Evolutionary conservation across 1,140 invertebrate genomes (phyloP).

Genomic region (Trypoxylus dichotomus): DNA sequence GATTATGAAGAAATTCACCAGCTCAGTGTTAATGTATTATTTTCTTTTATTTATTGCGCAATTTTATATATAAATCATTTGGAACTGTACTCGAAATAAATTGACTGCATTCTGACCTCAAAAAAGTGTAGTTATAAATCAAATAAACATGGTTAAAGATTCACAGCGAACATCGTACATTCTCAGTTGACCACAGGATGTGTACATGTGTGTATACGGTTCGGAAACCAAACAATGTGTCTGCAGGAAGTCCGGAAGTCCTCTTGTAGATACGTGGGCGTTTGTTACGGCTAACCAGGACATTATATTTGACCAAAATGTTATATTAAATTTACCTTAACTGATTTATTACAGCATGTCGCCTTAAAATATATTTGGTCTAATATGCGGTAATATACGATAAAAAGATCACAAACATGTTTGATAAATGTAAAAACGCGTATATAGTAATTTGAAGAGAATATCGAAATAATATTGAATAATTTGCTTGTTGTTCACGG

Average conservation of each 20-base stretch:
- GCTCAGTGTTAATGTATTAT: not conserved
- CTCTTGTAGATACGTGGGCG: conserved; percentile 25
- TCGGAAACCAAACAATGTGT: conserved; percentile 35
- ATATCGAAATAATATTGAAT: not conserved
- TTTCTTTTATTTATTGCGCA: conserved; percentile 6
- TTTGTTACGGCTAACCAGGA: not conserved
- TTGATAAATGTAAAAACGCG: not conserved
- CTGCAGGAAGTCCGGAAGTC: conserved; percentile 34
- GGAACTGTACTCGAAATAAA: not conserved
- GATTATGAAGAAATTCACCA: not conserved
- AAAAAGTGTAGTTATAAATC: conserved; percentile 25
- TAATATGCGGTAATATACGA: not conserved
- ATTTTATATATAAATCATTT: conserved; percentile 9
- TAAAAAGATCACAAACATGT: not conserved
- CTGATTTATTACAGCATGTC: not conserved
- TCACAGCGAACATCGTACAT: conserved; percentile 33
- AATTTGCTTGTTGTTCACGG: no score
- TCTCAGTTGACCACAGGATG: conserved; percentile 30
- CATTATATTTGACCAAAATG: conserved; percentile 17
- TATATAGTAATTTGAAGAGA: not conserved
- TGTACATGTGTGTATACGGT: conserved; percentile 25
- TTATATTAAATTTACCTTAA: conserved; percentile 25
- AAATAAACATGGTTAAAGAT: conserved; percentile 26
- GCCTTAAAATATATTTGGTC: not conserved
- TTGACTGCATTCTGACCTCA: not conserved